These are phyloP conservation scores for Xenus cinereus DNA, from an alignment of 2,113 vertebrate genomes.

Conservation along the genomic window DNA sequence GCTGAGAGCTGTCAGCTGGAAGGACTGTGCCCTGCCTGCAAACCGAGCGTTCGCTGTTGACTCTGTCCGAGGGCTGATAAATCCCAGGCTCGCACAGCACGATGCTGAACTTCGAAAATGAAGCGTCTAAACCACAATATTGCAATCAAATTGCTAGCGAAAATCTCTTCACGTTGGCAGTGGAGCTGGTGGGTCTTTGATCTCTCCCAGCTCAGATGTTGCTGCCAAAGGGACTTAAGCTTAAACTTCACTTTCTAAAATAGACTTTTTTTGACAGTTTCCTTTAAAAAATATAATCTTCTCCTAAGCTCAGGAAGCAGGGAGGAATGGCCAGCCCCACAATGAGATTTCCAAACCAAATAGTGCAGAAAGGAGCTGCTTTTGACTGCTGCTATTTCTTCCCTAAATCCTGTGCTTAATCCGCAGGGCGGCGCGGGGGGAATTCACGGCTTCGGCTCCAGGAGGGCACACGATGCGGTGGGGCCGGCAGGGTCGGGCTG, in stretches of 20 bases:
- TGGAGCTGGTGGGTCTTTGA: conserved; percentile 32
- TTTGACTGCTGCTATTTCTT: neutral
- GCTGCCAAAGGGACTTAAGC: conserved; percentile 47
- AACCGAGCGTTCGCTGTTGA: neutral
- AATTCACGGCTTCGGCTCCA: accelerated
- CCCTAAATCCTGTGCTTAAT: neutral
- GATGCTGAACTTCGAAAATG: neutral
- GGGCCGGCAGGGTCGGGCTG: accelerated
- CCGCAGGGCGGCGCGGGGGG: accelerated
- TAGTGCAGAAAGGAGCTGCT: neutral
- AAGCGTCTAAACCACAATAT: neutral
- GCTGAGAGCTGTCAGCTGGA: neutral
- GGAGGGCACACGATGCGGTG: accelerated
- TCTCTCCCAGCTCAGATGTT: conserved; percentile 44
- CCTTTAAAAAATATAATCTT: conserved; percentile 47
- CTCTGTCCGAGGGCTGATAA: neutral
- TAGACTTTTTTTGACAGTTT: conserved; percentile 30
- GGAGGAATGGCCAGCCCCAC: neutral
- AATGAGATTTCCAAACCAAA: neutral
- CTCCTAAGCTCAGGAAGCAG: neutral
- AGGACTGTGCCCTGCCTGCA: neutral
- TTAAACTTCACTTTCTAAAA: conserved; percentile 50
- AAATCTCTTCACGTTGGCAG: neutral
- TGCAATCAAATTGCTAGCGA: neutral
- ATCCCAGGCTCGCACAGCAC: neutral